phyloP scores from a whole-genome alignment of 2,888 invertebrate genomes.

The Elysia crispata region DNA sequence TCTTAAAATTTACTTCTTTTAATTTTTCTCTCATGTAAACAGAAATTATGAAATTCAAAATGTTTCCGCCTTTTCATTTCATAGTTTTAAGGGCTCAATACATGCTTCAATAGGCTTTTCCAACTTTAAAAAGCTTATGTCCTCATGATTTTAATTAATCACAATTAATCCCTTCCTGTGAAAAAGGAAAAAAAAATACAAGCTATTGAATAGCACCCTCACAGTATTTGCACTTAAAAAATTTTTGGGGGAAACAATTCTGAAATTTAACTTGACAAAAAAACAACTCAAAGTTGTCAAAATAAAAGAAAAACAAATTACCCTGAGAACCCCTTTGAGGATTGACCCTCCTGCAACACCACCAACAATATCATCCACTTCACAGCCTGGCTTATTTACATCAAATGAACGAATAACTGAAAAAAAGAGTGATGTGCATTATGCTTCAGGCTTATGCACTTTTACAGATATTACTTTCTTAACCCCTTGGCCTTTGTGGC shows the following conservation, averaged over 20 bases:
- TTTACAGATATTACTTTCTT: too few species aligned
- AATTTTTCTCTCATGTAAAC: too few species aligned
- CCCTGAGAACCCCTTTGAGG: constrained; percentile 93
- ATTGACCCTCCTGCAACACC: constrained; percentile 99
- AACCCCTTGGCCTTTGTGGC: too few species aligned
- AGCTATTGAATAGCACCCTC: too few species aligned
- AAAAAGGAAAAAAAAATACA: neutral
- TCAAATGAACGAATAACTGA: constrained; percentile 90
- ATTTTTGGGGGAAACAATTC: neutral
- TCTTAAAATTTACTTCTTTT: too few species aligned
- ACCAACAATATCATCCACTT: constrained; percentile 97
- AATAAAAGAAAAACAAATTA: constrained; percentile 59
- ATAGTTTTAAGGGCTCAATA: too few species aligned
- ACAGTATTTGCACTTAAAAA: neutral
- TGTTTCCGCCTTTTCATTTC: too few species aligned
- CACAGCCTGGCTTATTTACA: constrained; percentile 99
- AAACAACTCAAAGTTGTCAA: neutral
- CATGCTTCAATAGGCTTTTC: neutral
- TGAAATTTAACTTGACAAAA: too few species aligned
- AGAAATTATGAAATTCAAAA: too few species aligned
- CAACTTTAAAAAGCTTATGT: neutral
- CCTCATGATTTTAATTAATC: too few species aligned
- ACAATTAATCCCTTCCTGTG: neutral
- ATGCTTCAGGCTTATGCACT: neutral
- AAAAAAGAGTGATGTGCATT: neutral